Base-by-base conservation (phyloP, 2,888 invertebrate genomes). In the Ectemnius lituratus region DNA sequence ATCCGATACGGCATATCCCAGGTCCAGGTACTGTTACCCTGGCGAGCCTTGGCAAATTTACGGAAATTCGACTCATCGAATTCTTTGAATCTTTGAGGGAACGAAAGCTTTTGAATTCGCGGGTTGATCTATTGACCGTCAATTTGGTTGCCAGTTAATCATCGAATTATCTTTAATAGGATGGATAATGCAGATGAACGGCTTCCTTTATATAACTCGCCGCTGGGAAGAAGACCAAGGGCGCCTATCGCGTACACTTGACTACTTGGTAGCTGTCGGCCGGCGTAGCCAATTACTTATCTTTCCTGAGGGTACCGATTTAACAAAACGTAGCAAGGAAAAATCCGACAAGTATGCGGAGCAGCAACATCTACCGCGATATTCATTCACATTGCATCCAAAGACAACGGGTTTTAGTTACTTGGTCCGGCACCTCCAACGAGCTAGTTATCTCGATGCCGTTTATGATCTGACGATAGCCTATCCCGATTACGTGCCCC, bases 221-320 rank as follows among this genome's bases (percentile, higher is more conserved):
- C 94, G 93, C 78, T 98, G 97, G 97, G 94, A 94, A 73, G 92
- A 93, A 71, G 98, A 98, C 88, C 93, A 94, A 88, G 86, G 91
- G 1, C 93, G 94, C 71, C 91, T 98, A 60, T 91, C 93, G 2
- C 93, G 94, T 72, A 94, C 95, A 72, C 92, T 96, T 16, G 93
- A 95, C 81, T 97, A 97, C 88, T 95, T 96, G 84, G 92, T 93
- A 49, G 93, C 93, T 70, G 91, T 95, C 59, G 91, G 92, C 8
- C 94, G 94, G 86, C 93, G 93, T 64, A 94, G 93, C 81, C 93
- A 96, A 91, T 90, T 98, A 60, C 91, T 98, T 46, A 92, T 98
- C 78, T 98, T 97, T 87, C 97, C 97, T 0, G 97, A 97, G 91
- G 97, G 97, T 14, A 97, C 97, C 0, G 97, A 98, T 89, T 92